Conservation (phyloP, 2,888 invertebrate species). For the Bibio marci region DNA sequence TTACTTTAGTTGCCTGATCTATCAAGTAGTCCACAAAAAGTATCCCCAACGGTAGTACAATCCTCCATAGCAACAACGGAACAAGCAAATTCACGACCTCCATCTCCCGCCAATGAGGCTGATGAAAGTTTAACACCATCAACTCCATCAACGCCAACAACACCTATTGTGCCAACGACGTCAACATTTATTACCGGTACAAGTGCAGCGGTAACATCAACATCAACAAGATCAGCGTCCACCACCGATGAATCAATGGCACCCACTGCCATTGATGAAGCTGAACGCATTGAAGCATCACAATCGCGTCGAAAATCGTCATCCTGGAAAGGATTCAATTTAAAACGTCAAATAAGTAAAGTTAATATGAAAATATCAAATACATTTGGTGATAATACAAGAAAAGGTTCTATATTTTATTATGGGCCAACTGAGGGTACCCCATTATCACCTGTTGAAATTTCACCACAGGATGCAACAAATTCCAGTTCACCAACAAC, state of each 20-base stretch:
- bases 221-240: conserved; percentile 2
- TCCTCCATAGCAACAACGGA: conserved; percentile 25
- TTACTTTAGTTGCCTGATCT: conserved; percentile 16
- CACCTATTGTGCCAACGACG: conserved; percentile 6
- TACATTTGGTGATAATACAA: conserved; percentile 33
- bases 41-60: conserved; percentile 12
- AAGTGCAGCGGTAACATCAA: conserved; percentile 7
- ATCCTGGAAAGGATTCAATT: conserved; percentile 55
- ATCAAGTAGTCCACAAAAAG: conserved; percentile 17
- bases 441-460: conserved; percentile 21
- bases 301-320: conserved; percentile 41
- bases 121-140: conserved; percentile 20
- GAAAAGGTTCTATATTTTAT: conserved; percentile 30
- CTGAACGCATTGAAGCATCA: conserved; percentile 19
- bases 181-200: conserved; percentile 18
- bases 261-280: conserved; percentile 13
- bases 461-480: conserved; percentile 15
- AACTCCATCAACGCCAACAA: conserved; percentile 1
- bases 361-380: conserved; percentile 60
- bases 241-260: conserved; percentile 18
- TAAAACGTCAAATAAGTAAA: conserved; percentile 65
- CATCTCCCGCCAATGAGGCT: conserved; percentile 31
- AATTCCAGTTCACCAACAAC: conserved; percentile 15
- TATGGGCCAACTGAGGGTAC: conserved; percentile 24
- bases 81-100: conserved; percentile 30